Evolutionary conservation across 2,888 invertebrate genomes (phyloP).

Genomic region (Drosophila helvetica): DNA sequence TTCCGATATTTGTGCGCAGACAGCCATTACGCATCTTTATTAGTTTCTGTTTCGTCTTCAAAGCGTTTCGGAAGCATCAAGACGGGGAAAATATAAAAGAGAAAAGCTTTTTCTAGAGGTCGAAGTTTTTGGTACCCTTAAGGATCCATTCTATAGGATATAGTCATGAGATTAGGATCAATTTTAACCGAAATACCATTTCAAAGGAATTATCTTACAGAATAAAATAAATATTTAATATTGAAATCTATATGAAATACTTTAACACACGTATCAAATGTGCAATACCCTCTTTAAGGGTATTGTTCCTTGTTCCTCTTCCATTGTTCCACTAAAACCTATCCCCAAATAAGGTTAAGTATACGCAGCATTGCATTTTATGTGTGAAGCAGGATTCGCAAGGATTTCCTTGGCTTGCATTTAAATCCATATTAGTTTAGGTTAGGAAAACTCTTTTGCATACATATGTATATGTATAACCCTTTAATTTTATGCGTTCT

Average conservation of each 20-base stretch:
- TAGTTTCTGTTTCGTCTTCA: conserved; percentile 57
- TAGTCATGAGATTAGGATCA: too few relatives aligned
- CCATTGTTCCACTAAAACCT: neutral
- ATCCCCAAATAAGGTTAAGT: neutral
- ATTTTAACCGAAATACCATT: neutral
- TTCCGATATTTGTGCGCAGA: conserved; percentile 83
- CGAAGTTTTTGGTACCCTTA: neutral
- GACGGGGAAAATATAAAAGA: neutral
- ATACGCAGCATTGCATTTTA: conserved; percentile 1
- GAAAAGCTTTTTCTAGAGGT: neutral
- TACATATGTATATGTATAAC: neutral
- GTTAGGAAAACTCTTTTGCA: neutral
- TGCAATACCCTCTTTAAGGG: neutral
- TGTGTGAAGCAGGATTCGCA: neutral
- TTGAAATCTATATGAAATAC: too few relatives aligned
- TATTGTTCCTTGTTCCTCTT: neutral
- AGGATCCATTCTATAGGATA: neutral
- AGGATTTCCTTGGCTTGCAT: neutral
- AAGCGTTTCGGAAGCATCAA: conserved; percentile 40
- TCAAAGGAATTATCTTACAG: neutral
- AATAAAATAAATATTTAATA: neutral
- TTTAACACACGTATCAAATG: neutral
- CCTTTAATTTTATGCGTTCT: neutral
- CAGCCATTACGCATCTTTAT: conserved; percentile 83
- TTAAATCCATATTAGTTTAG: neutral